These are phyloP conservation scores for Passer montanus DNA, from an alignment of 2,113 vertebrate genomes.

Conservation along the genomic window DNA sequence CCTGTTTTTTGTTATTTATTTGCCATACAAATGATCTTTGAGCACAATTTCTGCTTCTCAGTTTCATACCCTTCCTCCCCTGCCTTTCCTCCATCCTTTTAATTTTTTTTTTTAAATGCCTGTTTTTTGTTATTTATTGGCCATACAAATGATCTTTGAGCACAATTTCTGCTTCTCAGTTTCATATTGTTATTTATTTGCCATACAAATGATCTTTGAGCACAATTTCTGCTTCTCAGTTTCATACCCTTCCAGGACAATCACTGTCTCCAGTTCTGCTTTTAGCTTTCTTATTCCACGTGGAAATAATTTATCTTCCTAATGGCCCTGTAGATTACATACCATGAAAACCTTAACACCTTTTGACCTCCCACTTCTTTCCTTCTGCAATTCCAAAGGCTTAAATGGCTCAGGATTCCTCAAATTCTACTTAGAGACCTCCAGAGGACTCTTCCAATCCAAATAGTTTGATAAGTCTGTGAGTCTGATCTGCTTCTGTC, in stretches of 20 bases:
- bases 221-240: not conserved
- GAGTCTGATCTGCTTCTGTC: not conserved
- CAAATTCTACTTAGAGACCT: not conserved
- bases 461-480: not conserved
- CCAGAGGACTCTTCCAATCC: not conserved
- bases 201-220: not conserved
- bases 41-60: not conserved
- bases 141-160: not conserved
- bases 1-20: not conserved
- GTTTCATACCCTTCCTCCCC: fast-evolving
- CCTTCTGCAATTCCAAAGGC: not conserved
- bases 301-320: not conserved
- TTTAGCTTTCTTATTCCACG: not conserved
- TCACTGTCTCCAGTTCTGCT: not conserved
- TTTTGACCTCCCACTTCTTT: not conserved
- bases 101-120: not conserved
- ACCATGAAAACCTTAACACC: not conserved
- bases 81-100: not conserved
- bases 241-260: not conserved
- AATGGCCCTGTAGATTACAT: not conserved
- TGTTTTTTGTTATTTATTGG: too few species aligned
- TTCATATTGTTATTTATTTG: too few species aligned
- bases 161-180: not conserved
- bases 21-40: not conserved
- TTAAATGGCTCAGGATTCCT: not conserved